Evolutionary conservation across 2,888 invertebrate genomes (phyloP).

Genomic region (Mylabris sibirica): DNA sequence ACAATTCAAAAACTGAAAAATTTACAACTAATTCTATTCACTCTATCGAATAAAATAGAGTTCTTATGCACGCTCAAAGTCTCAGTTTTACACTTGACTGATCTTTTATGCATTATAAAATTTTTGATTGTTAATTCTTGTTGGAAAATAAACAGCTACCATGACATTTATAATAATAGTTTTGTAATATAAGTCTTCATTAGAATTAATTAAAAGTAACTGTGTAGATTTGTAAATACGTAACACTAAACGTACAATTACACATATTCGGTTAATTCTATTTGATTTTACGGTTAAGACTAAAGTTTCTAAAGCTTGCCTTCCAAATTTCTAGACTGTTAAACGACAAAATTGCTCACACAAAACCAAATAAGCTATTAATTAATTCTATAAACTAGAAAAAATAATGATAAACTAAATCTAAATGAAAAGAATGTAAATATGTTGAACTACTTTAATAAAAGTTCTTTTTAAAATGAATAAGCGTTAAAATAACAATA

Average conservation of each 20-base stretch:
- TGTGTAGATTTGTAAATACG: neutral
- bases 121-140: neutral
- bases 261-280: neutral
- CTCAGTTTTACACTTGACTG: neutral
- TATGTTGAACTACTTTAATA: neutral
- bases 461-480: too few species aligned
- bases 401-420: too few species aligned
- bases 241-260: neutral
- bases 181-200: neutral
- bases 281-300: conserved; percentile 1
- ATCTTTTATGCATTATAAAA: neutral
- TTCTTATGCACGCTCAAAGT: neutral
- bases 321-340: neutral
- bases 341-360: neutral
- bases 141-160: neutral
- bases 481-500: too few species aligned
- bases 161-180: neutral
- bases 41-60: neutral
- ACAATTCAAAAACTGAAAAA: neutral
- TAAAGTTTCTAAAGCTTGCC: neutral
- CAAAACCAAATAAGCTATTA: neutral
- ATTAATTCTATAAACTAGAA: neutral
- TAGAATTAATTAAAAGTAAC: neutral
- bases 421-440: too few species aligned
- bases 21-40: neutral